Evolutionary conservation across 2,797 vertebrate species (phyloP).

Genomic region (Phalanger gymnotis): DNA sequence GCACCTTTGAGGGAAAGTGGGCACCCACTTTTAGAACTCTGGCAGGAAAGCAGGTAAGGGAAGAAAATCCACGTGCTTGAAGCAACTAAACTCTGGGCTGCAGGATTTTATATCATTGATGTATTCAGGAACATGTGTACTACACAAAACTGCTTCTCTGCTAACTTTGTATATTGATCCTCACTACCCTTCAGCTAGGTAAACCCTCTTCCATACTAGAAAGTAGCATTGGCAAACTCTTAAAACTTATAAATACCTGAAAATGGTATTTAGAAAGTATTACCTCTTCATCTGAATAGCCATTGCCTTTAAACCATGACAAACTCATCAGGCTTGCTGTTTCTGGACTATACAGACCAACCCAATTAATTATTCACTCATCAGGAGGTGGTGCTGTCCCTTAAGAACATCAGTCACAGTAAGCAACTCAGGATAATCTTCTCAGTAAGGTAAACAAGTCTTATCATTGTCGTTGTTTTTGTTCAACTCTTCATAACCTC

Average conservation of each 20-base stretch:
- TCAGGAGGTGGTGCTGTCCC: background rate
- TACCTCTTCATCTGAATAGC: background rate
- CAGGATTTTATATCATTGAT: background rate
- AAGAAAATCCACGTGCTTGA: background rate
- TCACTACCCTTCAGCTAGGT: background rate
- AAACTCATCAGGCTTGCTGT: background rate
- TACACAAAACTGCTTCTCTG: background rate
- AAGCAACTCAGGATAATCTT: background rate
- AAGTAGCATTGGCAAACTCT: background rate
- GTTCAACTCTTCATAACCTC: background rate
- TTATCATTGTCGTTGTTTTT: background rate
- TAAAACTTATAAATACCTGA: background rate
- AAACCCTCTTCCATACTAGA: background rate
- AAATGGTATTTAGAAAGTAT: background rate
- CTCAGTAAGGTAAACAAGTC: background rate
- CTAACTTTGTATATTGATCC: background rate
- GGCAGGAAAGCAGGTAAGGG: background rate
- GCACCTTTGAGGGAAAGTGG: background rate
- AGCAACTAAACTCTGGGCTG: background rate
- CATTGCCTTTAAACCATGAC: background rate
- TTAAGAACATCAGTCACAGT: background rate
- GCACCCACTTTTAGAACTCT: background rate
- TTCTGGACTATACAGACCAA: background rate
- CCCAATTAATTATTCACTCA: background rate
- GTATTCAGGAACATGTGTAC: background rate